Percentiles rank a stretch among this genome's conserved stretches.
These are phyloP conservation scores for Caenorhabditis sp. DNA, from an alignment of 2,888 invertebrate genomes.

Conservation along the genomic window DNA sequence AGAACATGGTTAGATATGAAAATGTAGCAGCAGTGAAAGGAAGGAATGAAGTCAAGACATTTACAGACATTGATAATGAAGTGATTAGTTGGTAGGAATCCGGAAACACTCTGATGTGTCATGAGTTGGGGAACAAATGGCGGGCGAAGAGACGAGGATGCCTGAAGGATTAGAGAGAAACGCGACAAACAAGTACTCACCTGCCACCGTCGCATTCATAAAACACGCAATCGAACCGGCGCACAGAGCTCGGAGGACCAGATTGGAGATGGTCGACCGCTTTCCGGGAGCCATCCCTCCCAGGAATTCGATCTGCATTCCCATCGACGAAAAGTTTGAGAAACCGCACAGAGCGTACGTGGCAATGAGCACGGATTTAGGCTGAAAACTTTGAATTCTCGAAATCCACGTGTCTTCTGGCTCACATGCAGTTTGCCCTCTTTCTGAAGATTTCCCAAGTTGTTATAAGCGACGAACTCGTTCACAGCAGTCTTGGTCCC, in stretches of 20 bases:
- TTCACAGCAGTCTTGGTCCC: slow-evolving; percentile 79
- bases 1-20: not conserved
- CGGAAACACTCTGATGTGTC: slow-evolving; percentile 13
- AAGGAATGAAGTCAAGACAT: not conserved
- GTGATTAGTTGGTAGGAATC: slow-evolving; percentile 13
- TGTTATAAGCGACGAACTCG: slow-evolving; percentile 79
- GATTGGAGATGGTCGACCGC: slow-evolving; percentile 77
- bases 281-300: slow-evolving; percentile 76
- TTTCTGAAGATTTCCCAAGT: slow-evolving; percentile 72
- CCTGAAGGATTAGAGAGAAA: slow-evolving; percentile 13
- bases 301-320: slow-evolving; percentile 80
- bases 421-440: slow-evolving; percentile 58
- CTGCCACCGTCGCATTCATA: slow-evolving; percentile 80
- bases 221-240: slow-evolving; percentile 80
- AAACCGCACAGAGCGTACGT: slow-evolving; percentile 81
- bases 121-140: slow-evolving; percentile 16
- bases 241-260: slow-evolving; percentile 79
- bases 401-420: not conserved
- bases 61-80: slow-evolving; percentile 10
- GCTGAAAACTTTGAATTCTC: slow-evolving; percentile 43
- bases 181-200: no score
- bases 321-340: slow-evolving; percentile 81
- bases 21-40: not conserved
- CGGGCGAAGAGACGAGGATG: slow-evolving; percentile 30
- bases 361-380: slow-evolving; percentile 74